These are phyloP conservation scores for Scaptomyza cyrtandrae DNA, from an alignment of 2,888 invertebrate genomes.

Conservation along the genomic window DNA sequence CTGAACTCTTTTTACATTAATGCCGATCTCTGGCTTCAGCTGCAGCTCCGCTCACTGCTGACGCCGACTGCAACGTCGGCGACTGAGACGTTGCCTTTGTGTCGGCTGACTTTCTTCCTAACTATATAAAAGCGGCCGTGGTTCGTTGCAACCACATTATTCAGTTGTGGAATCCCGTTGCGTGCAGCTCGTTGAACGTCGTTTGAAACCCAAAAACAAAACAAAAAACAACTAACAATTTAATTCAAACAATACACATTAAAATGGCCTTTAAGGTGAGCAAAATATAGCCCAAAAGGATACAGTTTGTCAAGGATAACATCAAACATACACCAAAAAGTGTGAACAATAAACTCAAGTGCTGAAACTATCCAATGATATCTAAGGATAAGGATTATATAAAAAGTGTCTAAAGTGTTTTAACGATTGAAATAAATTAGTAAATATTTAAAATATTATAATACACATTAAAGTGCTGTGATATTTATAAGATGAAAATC, in stretches of 20 bases:
- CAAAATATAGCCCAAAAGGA: slow-evolving; percentile 33
- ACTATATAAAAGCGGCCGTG: slow-evolving; percentile 84
- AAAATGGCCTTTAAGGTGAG: slow-evolving; percentile 83
- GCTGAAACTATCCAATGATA: slow-evolving; percentile 3
- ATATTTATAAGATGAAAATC: neutral
- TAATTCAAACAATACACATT: slow-evolving; percentile 35
- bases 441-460: slow-evolving; percentile 1
- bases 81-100: slow-evolving; percentile 38
- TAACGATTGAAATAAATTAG: too few species aligned
- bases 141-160: slow-evolving; percentile 84
- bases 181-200: slow-evolving; percentile 81
- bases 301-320: slow-evolving; percentile 59
- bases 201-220: slow-evolving; percentile 16
- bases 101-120: slow-evolving; percentile 83
- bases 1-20: slow-evolving; percentile 62
- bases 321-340: slow-evolving; percentile 1
- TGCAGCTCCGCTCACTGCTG: slow-evolving; percentile 24
- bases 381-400: slow-evolving; percentile 19
- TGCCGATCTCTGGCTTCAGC: slow-evolving; percentile 40
- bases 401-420: slow-evolving; percentile 33
- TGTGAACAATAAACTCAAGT: slow-evolving; percentile 39
- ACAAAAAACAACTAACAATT: slow-evolving; percentile 48
- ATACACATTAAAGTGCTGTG: slow-evolving; percentile 24
- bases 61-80: slow-evolving; percentile 27
- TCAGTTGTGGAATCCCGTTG: slow-evolving; percentile 85